phyloP scores from a whole-genome alignment of 2,888 invertebrate species.

The Dimorphilus gyrociliatus region DNA sequence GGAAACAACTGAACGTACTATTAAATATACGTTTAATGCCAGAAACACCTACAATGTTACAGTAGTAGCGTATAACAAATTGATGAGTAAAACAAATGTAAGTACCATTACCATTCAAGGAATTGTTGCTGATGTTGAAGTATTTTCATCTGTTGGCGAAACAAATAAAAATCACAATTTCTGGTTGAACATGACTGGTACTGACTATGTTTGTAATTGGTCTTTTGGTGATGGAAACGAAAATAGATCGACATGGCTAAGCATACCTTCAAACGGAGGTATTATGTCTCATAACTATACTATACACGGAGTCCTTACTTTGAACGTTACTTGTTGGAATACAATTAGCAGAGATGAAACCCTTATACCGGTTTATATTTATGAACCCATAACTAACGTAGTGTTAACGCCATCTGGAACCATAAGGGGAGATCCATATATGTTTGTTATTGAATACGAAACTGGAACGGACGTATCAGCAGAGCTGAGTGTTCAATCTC shows the following conservation, averaged over 20 bases:
- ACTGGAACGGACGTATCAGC: no score
- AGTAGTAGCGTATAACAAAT: conserved; percentile 16
- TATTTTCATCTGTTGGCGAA: conserved; percentile 4
- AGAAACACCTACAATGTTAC: conserved; percentile 16
- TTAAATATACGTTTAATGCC: conserved; percentile 11
- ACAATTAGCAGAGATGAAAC: conserved; percentile 8
- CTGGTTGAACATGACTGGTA: conserved; percentile 15
- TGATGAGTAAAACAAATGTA: conserved; percentile 16
- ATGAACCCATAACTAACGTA: no score
- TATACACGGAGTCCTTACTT: conserved; percentile 9
- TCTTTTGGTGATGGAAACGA: conserved; percentile 11
- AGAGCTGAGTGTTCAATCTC: no score
- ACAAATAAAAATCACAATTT: conserved; percentile 8
- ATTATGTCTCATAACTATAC: no score
- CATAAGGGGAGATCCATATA: no score
- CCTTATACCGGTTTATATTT: no score
- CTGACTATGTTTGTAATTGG: conserved; percentile 20
- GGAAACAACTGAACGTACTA: conserved; percentile 5
- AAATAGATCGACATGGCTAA: conserved; percentile 2
- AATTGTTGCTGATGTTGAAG: conserved; percentile 11
- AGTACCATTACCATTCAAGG: conserved; percentile 18
- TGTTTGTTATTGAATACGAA: no score
- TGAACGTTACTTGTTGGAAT: conserved; percentile 15
- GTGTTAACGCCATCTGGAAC: no score
- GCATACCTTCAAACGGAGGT: conserved; percentile 14